phyloP scores from a whole-genome alignment of 2,888 invertebrate genomes.

The Hirudinaria manillensis region DNA sequence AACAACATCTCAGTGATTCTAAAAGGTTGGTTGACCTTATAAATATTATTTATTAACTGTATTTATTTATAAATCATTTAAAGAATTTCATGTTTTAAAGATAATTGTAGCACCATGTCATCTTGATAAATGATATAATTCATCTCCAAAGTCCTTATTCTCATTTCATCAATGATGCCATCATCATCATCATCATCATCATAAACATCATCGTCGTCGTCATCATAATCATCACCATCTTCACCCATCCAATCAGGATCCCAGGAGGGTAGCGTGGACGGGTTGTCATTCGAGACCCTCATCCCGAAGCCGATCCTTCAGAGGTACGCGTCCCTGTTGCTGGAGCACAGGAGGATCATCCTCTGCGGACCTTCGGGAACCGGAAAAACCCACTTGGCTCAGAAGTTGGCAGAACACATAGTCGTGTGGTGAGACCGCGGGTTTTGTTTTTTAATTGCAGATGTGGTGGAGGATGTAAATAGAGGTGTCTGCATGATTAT shows the following conservation, averaged over 20 bases:
- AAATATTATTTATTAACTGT: background rate
- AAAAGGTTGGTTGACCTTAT: slow-evolving; percentile 48
- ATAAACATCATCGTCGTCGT: background rate
- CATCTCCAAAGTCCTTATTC: background rate
- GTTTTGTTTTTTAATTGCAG: background rate
- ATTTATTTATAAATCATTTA: background rate
- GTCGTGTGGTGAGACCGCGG: slow-evolving; percentile 51
- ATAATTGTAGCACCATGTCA: too few species aligned
- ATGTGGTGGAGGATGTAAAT: background rate
- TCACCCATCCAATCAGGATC: slow-evolving; percentile 22
- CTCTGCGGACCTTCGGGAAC: slow-evolving; percentile 93
- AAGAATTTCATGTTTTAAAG: background rate
- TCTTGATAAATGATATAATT: too few species aligned
- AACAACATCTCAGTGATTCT: slow-evolving; percentile 57
- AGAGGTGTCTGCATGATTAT: background rate
- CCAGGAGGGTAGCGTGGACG: slow-evolving; percentile 67
- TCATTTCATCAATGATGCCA: slow-evolving; percentile 4
- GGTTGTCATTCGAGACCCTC: slow-evolving; percentile 87
- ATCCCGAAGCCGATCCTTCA: slow-evolving; percentile 93
- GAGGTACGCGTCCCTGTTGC: slow-evolving; percentile 78
- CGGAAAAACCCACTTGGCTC: slow-evolving; percentile 90
- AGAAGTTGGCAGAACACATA: slow-evolving; percentile 86
- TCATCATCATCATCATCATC: slow-evolving; percentile 1
- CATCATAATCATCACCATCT: slow-evolving; percentile 1
- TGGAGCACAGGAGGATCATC: slow-evolving; percentile 86